Evolutionary conservation across 1,140 invertebrate genomes (phyloP), one percentile per base, ranked within the genome.

Genomic region (Hycleus cichorii): DNA sequence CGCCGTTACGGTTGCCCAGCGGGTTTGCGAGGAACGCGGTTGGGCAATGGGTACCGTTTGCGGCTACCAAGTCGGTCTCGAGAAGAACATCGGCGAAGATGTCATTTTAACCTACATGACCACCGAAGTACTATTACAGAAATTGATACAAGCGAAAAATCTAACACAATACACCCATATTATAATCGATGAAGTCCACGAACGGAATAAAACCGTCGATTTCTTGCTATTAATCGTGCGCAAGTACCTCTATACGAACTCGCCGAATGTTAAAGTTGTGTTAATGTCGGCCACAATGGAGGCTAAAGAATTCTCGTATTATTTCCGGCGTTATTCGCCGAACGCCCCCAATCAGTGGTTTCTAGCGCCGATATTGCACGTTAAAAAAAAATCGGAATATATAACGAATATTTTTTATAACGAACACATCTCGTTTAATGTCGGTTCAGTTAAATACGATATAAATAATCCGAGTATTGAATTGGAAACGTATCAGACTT

Each of bases 121-220:
- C 4, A 88, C 89, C 38, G 92, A 90, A 62, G 79, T 91, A 7
- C 67, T 91, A 24, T 71, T 91, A 3, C 82, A 84, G 66, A 85
- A 83, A 71, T 65, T 95, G 3, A 90, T 96, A 54, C 83, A 81
- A 56, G 50, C 63, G 0, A 77, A 78, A 63, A 85, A 86, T 47
- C 72, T 81, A 1, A 69, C 69, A 39, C 76, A 95, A 87, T 82
- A 77, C 58, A 95, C 95, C 1, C 96, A 99, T 73, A 83, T 99
- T 46, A 87, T 99, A 66, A 76, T 99, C 5, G 95, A 95, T 75
- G 91, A 97, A 74, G 87, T 99, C 12, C 97, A 99, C 72, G 96
- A 99, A 77, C 78, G 97, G 18, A 90, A 95, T 69, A 84, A 91
- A 71, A 92, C 98, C 55, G 93, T 93, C 80, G 88, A 89, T 66